Percentiles rank a stretch among this genome's conserved stretches.
phyloP scores from a whole-genome alignment of 2,113 vertebrate species.

The Crotalus horridus region DNA sequence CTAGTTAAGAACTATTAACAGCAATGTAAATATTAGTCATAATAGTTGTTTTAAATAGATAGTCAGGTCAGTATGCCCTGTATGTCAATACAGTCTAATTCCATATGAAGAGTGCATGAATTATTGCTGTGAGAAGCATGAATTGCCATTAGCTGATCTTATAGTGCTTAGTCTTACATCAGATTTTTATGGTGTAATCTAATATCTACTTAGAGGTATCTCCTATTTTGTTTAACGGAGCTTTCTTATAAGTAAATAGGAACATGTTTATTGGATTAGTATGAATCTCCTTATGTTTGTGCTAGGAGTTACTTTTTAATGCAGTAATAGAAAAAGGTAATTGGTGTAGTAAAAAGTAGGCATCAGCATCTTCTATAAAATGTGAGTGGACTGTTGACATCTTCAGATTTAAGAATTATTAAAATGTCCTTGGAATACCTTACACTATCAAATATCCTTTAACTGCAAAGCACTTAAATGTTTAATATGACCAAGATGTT shows the following conservation, averaged over 20 bases:
- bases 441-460: neutral
- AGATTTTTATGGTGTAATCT: neutral
- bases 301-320: neutral
- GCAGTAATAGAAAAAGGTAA: neutral
- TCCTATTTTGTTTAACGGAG: neutral
- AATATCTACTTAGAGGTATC: neutral
- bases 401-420: neutral
- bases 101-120: neutral
- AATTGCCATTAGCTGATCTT: neutral
- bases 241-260: neutral
- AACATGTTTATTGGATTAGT: neutral
- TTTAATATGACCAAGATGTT: neutral
- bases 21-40: neutral
- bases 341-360: neutral
- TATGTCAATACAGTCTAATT: neutral
- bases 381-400: fast-evolving
- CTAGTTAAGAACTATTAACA: neutral
- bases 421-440: neutral
- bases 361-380: neutral
- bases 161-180: neutral
- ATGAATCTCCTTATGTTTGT: neutral
- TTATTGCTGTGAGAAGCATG: neutral
- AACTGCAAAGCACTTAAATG: neutral
- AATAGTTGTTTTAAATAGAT: neutral
- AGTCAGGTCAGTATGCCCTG: neutral